A percentile compares a stretch with the other conserved stretches of the same genome.
Evolutionary conservation across 2,888 invertebrate species (phyloP).

Genomic region (Nephrotoma flavescens): DNA sequence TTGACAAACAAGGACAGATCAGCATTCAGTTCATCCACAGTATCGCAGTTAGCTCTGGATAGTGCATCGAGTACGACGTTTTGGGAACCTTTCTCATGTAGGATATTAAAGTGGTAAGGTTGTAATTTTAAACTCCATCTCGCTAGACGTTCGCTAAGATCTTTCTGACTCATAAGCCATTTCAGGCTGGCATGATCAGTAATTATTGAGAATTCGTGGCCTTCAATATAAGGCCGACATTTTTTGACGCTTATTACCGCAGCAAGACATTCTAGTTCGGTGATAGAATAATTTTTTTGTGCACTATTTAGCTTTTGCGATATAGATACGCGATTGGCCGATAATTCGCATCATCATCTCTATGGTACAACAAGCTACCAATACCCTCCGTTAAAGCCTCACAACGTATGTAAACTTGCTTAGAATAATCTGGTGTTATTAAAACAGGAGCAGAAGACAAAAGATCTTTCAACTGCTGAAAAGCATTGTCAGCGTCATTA

Average conservation of each 20-base stretch:
- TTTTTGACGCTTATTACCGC: neutral
- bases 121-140: neutral
- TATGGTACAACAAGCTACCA: neutral
- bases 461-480: no score
- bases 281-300: no score
- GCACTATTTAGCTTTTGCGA: neutral
- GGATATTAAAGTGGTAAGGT: neutral
- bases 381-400: neutral
- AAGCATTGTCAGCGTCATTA: no score
- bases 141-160: neutral
- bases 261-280: neutral
- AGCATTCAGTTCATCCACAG: neutral
- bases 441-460: no score
- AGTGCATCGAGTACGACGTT: neutral
- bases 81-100: neutral
- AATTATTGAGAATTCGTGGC: neutral
- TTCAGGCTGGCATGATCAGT: neutral
- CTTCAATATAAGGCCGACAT: neutral
- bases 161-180: neutral
- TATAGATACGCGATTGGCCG: neutral
- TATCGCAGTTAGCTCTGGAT: neutral
- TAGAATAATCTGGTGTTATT: no score
- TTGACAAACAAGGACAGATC: neutral
- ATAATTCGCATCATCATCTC: neutral
- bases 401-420: no score